phyloP scores from a whole-genome alignment of 2,888 invertebrate species.

The Ophioninae sp. region DNA sequence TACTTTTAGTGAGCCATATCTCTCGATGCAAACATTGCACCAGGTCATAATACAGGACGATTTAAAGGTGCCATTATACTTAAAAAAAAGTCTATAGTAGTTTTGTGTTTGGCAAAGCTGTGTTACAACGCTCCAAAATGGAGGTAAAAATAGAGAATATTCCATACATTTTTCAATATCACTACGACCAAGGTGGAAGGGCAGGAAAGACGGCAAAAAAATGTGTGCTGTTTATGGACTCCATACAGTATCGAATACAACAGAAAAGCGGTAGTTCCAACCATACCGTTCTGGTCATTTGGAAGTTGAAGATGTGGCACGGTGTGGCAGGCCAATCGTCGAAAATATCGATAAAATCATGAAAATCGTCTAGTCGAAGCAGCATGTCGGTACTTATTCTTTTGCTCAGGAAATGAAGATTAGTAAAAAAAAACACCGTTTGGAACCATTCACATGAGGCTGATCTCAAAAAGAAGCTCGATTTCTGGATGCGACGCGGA shows the following conservation, averaged over 20 bases:
- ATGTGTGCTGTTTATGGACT: neutral
- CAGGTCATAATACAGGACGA: neutral
- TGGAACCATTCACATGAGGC: conserved; percentile 58
- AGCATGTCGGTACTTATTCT: conserved; percentile 1
- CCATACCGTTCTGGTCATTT: conserved; percentile 18
- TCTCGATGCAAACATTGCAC: neutral
- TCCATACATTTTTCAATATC: neutral
- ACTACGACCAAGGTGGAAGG: neutral
- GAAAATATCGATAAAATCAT: conserved; percentile 57
- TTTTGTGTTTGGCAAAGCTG: neutral
- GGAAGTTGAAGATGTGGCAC: conserved; percentile 44
- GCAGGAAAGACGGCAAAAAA: neutral
- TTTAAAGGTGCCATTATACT: neutral
- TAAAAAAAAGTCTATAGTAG: neutral
- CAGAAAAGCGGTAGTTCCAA: neutral
- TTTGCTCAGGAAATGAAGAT: conserved; percentile 59
- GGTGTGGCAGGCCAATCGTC: conserved; percentile 50
- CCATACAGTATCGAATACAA: neutral
- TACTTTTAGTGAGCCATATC: neutral
- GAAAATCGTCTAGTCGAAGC: neutral
- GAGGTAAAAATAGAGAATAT: neutral
- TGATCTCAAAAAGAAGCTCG: conserved; percentile 26
- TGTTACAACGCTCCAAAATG: neutral
- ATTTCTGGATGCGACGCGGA: too few relatives aligned
- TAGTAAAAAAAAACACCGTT: conserved; percentile 52